Conservation (phyloP, 2,113 vertebrate species). For the Eurystomus gularis region DNA sequence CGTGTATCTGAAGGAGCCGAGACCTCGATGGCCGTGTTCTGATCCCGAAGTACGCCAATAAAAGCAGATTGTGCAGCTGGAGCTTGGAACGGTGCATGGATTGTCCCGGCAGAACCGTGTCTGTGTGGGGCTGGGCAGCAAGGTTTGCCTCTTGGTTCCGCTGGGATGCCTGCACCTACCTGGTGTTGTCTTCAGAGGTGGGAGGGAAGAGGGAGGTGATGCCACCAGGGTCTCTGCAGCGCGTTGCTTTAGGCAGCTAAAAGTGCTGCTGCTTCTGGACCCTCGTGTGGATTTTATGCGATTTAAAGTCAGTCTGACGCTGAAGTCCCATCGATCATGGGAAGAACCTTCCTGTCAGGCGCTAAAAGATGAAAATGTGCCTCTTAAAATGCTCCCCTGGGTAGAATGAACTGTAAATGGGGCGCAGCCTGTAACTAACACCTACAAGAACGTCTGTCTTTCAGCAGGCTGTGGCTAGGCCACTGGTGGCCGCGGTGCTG, state of each 20-base stretch:
- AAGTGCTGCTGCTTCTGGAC: not conserved
- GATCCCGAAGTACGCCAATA: conserved; percentile 65
- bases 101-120: not conserved
- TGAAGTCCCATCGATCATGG: not conserved
- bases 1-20: conserved; percentile 21
- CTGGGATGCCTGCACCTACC: not conserved
- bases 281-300: not conserved
- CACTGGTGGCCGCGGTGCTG: not conserved
- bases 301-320: not conserved
- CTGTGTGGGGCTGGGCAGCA: not conserved
- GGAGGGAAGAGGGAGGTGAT: not conserved
- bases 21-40: conserved; percentile 52
- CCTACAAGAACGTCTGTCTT: no score
- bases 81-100: conserved; percentile 44
- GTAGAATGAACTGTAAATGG: not conserved
- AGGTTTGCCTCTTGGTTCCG: no score
- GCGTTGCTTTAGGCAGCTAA: not conserved
- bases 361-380: not conserved
- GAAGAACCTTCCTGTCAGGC: not conserved
- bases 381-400: not conserved
- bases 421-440: not conserved
- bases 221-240: not conserved
- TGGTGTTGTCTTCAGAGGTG: not conserved
- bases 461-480: no score
- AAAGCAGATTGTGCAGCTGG: conserved; percentile 48